Conservation (phyloP, 2,888 invertebrate genomes). For the Stegophylla sp. region DNA sequence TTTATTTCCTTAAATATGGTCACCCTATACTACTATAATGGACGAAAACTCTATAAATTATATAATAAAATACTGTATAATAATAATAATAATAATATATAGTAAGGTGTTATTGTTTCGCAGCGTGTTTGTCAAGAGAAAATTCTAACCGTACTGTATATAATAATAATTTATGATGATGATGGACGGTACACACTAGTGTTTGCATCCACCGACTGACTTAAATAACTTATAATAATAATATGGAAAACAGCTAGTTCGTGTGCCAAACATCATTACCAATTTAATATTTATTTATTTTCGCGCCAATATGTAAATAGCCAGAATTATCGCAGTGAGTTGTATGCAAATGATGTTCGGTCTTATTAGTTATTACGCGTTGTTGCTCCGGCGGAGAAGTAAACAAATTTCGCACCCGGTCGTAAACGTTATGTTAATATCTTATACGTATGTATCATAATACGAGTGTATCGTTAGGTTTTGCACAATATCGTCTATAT, state of each 20-base stretch:
- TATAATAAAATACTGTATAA: neutral
- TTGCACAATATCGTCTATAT: too few species aligned
- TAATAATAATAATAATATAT: too few species aligned
- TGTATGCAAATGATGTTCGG: too few species aligned
- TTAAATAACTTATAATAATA: neutral
- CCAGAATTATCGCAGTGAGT: too few species aligned
- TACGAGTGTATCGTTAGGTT: too few species aligned
- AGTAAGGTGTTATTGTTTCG: slow-evolving; percentile 7
- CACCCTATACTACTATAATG: too few species aligned
- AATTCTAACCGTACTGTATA: neutral
- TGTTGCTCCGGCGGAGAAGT: too few species aligned
- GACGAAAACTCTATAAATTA: neutral
- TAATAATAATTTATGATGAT: slow-evolving; percentile 6
- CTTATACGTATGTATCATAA: too few species aligned
- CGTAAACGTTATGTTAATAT: too few species aligned
- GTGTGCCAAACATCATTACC: neutral
- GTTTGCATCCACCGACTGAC: neutral
- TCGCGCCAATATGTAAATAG: neutral
- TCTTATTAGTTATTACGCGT: too few species aligned
- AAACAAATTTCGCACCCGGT: too few species aligned
- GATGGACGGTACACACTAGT: neutral
- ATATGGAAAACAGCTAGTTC: neutral
- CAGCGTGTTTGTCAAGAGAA: slow-evolving; percentile 1
- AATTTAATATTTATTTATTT: slow-evolving; percentile 15
- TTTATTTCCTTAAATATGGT: too few species aligned